These are phyloP conservation scores for Apamea sordens DNA, from an alignment of 2,888 invertebrate species.

Conservation along the genomic window DNA sequence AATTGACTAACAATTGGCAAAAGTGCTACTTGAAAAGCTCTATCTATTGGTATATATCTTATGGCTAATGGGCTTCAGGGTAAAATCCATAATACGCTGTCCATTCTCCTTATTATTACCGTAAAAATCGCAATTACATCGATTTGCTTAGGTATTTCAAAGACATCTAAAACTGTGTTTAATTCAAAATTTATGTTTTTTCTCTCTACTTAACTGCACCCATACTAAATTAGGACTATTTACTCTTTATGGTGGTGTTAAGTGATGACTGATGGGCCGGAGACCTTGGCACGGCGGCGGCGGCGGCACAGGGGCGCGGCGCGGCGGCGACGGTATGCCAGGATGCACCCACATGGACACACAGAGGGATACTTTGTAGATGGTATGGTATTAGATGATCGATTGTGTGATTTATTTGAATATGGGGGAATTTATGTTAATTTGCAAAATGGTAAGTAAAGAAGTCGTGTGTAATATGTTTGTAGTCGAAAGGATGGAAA, in stretches of 20 bases:
- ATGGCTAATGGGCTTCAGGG: no score
- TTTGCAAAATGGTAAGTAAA: neutral
- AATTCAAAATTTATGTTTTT: neutral
- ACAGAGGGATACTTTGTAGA: neutral
- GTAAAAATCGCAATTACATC: neutral
- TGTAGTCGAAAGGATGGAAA: neutral
- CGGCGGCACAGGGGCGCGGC: constrained; percentile 22
- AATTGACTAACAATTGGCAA: no score
- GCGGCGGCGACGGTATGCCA: constrained; percentile 6
- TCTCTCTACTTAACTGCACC: no score
- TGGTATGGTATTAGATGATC: constrained; percentile 11
- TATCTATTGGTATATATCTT: no score
- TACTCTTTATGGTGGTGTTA: constrained; percentile 7
- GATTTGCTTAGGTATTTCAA: neutral
- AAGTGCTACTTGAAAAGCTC: no score
- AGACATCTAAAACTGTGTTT: neutral
- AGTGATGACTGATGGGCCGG: constrained; percentile 1
- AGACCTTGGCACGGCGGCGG: neutral
- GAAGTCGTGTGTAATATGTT: neutral
- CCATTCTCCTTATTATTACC: no score
- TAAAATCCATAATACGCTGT: no score
- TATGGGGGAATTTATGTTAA: neutral
- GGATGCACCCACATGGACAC: constrained; percentile 20
- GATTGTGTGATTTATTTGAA: constrained; percentile 15
- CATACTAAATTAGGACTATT: constrained; percentile 4